Conservation (phyloP, 1,140 invertebrate genomes). For the Spodoptera litura region DNA sequence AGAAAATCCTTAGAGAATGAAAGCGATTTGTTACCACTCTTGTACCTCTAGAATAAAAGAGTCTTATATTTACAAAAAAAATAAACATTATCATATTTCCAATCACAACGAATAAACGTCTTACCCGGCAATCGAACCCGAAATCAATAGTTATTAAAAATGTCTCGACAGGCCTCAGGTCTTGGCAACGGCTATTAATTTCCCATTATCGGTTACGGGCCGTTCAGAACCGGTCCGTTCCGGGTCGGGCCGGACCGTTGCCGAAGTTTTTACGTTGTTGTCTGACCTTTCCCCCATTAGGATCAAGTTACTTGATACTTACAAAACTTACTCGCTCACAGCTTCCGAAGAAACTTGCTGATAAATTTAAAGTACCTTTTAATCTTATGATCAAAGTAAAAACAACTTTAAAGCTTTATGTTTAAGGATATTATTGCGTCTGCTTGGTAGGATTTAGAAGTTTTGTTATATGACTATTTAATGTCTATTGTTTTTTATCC, state of each 20-base stretch:
- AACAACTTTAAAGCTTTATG: no score
- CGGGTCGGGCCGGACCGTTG: background rate
- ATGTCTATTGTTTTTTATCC: no score
- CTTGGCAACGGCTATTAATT: constrained; percentile 27
- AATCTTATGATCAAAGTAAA: no score
- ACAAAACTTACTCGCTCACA: background rate
- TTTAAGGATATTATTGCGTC: no score
- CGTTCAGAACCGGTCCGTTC: background rate
- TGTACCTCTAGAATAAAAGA: background rate
- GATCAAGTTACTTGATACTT: background rate
- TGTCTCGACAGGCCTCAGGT: background rate
- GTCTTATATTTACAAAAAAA: background rate
- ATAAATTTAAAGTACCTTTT: background rate
- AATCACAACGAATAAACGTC: constrained; percentile 10
- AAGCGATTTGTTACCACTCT: background rate
- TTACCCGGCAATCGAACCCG: background rate
- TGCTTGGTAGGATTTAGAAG: no score
- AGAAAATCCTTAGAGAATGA: no score
- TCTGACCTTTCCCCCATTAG: background rate
- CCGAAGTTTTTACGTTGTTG: background rate
- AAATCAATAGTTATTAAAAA: constrained; percentile 36
- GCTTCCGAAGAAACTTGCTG: background rate
- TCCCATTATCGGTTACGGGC: constrained; percentile 8
- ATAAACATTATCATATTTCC: background rate
- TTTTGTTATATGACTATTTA: no score